A percentile compares a stretch with the other conserved stretches of the same genome.
Conservation (phyloP, 1,140 invertebrate species). For the Bombyx mori region ASM3026992v2 NC_085110.1:14675501-14676000, state of each 20-base stretch:
- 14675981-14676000: too few species aligned
- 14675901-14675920: too few species aligned
- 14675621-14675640: constrained; percentile 4
- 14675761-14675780: too few species aligned
- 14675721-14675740: neutral
- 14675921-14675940: too few species aligned
- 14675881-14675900: too few species aligned
- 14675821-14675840: constrained; percentile 50
- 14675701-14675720: constrained; percentile 10
- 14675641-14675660: constrained; percentile 19
- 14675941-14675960: too few species aligned
- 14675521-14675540: too few species aligned
- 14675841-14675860: constrained; percentile 37
- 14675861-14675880: too few species aligned
- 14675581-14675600: neutral
- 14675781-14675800: neutral
- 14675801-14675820: constrained; percentile 2
- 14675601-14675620: constrained; percentile 1
- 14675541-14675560: too few species aligned
- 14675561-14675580: too few species aligned
- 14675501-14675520: too few species aligned
- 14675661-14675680: constrained; percentile 18
- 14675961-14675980: too few species aligned
- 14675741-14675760: neutral
- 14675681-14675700: constrained; percentile 18